These are phyloP conservation scores for Drosophila hawaiiensis DNA, from an alignment of 2,888 invertebrate genomes.

Conservation along the genomic window DNA sequence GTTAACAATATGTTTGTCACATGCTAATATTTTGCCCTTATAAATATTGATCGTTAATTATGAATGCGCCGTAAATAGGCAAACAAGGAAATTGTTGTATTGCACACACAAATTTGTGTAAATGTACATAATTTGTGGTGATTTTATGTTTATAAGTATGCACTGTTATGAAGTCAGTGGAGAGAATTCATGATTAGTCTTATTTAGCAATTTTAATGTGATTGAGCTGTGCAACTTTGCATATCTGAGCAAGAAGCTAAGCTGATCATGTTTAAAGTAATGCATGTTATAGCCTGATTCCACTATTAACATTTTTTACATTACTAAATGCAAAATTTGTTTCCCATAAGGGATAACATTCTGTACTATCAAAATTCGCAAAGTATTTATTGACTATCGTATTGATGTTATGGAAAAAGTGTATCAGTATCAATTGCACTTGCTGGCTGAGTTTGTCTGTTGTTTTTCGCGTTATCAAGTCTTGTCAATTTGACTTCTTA, in stretches of 20 bases:
- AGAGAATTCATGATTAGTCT: not conserved
- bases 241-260: not conserved
- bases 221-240: not conserved
- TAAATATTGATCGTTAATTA: constrained; percentile 32
- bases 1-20: constrained; percentile 13
- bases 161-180: not conserved
- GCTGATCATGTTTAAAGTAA: not conserved
- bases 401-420: not conserved
- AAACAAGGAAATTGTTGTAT: constrained; percentile 31
- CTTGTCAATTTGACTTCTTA: not conserved
- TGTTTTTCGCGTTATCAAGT: not conserved
- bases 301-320: not conserved
- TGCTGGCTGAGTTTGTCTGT: not conserved
- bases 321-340: not conserved
- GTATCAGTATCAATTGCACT: not conserved
- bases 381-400: not conserved
- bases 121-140: constrained; percentile 28
- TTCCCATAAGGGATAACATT: not conserved
- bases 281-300: not conserved
- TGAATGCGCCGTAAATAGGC: constrained; percentile 15
- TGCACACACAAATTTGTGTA: constrained; percentile 8
- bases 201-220: not conserved
- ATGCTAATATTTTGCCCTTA: constrained; percentile 18
- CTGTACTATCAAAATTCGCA: not conserved
- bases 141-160: not conserved